Conservation (phyloP, 1,140 invertebrate genomes). For the Meloidogyne chitwoodi region DNA sequence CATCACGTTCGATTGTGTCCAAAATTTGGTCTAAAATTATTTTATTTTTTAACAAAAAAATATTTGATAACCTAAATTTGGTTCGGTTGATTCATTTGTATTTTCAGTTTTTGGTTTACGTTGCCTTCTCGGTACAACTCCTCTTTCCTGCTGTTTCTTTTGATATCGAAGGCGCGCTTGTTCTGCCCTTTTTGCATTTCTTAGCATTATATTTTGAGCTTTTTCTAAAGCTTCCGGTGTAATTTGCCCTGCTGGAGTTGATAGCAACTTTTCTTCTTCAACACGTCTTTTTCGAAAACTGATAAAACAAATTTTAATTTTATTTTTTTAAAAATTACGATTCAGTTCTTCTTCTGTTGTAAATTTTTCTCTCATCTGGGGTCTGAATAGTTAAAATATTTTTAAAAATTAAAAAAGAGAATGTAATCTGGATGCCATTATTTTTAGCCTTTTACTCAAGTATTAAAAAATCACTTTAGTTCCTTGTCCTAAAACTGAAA, state of each 20-base stretch:
- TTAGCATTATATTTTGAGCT: constrained; percentile 40
- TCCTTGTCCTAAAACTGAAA: neutral
- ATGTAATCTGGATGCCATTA: no score
- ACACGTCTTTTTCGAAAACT: constrained; percentile 36
- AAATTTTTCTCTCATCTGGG: constrained; percentile 35
- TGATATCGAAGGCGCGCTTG: constrained; percentile 37
- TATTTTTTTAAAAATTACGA: constrained; percentile 8
- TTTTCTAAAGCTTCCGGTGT: constrained; percentile 39
- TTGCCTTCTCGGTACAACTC: constrained; percentile 11
- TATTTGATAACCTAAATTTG: neutral
- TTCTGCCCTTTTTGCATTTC: constrained; percentile 42
- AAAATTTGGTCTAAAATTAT: constrained; percentile 20
- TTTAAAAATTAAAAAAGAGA: neutral
- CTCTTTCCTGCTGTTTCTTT: constrained; percentile 29
- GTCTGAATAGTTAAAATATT: neutral
- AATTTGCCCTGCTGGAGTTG: constrained; percentile 43
- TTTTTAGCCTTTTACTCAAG: no score
- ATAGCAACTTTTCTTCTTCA: constrained; percentile 39
- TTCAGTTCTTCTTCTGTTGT: constrained; percentile 44
- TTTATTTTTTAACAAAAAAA: neutral
- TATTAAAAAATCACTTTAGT: no score
- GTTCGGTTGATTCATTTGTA: constrained; percentile 2
- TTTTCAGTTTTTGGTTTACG: constrained; percentile 18
- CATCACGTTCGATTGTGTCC: constrained; percentile 31
- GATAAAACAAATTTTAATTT: neutral